Conservation (phyloP, 2,888 invertebrate species). For the Athalia circularis region DNA sequence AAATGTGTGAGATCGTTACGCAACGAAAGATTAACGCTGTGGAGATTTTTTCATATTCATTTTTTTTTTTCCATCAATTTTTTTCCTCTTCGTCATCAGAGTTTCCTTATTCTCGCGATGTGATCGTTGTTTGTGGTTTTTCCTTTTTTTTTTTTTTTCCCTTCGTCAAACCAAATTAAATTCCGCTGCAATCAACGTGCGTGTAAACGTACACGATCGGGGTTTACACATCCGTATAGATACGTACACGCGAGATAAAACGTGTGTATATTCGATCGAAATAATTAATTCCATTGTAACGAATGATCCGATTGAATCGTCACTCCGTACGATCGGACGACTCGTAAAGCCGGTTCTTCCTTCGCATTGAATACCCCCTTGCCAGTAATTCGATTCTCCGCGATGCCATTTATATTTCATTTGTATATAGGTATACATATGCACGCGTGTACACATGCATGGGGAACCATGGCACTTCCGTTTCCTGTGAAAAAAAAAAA, state of each 20-base stretch:
- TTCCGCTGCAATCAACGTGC: no score
- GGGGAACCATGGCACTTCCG: conserved; percentile 48
- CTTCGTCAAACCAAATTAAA: no score
- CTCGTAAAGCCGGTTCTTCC: conserved; percentile 44
- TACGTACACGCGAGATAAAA: neutral
- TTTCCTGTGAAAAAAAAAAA: conserved; percentile 30
- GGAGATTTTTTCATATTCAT: no score
- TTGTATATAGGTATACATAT: neutral
- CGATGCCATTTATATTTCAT: conserved; percentile 39
- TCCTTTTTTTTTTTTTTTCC: no score
- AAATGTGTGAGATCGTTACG: no score
- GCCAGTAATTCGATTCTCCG: conserved; percentile 44
- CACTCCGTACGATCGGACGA: neutral
- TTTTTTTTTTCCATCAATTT: no score
- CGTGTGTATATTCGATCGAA: neutral
- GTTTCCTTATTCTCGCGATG: no score
- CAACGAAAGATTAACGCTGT: no score
- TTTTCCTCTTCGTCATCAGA: no score
- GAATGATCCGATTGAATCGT: conserved; percentile 41
- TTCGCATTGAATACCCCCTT: conserved; percentile 33
- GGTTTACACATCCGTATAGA: neutral
- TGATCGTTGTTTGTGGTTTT: no score
- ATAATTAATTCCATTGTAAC: conserved; percentile 41
- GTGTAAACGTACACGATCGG: no score
- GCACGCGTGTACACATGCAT: neutral